Evolutionary conservation across 2,113 vertebrate genomes (phyloP).

Genomic region (Propithecus coquereli): DNA sequence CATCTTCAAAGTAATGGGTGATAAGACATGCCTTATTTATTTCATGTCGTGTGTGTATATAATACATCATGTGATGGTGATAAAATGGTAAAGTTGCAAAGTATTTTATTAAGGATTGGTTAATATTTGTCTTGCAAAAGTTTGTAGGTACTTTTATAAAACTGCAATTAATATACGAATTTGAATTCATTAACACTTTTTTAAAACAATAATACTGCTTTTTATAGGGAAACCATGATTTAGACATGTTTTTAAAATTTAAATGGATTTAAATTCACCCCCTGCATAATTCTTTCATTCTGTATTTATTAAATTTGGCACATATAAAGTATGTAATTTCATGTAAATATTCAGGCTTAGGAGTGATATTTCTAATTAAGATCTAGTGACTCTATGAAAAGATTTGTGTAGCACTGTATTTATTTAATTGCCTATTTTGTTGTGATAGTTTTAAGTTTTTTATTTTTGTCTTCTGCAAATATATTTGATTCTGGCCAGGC

Average conservation of each 20-base stretch:
- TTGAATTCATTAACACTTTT: not conserved
- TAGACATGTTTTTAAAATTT: not conserved
- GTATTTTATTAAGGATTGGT: not conserved
- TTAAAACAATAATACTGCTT: not conserved
- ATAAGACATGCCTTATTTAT: not conserved
- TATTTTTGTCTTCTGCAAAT: not conserved
- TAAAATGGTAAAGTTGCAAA: not conserved
- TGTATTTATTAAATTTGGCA: not conserved
- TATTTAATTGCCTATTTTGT: not conserved
- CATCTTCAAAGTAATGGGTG: not conserved
- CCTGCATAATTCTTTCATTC: not conserved
- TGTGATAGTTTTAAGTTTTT: not conserved
- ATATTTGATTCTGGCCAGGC: not conserved
- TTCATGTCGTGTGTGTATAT: not conserved
- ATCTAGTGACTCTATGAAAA: constrained; percentile 11
- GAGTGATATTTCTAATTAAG: not conserved
- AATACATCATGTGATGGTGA: not conserved
- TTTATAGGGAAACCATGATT: not conserved
- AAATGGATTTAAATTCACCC: not conserved
- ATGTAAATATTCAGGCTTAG: not conserved
- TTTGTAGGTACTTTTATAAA: constrained; percentile 7
- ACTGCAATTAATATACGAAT: not conserved
- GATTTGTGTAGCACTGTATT: not conserved
- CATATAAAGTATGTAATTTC: not conserved
- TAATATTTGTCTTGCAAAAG: constrained; percentile 6